Evolutionary conservation across 2,113 vertebrate species (phyloP), one percentile per base, ranked within the genome.

Genomic region (Coptodon bakossiorum): DNA sequence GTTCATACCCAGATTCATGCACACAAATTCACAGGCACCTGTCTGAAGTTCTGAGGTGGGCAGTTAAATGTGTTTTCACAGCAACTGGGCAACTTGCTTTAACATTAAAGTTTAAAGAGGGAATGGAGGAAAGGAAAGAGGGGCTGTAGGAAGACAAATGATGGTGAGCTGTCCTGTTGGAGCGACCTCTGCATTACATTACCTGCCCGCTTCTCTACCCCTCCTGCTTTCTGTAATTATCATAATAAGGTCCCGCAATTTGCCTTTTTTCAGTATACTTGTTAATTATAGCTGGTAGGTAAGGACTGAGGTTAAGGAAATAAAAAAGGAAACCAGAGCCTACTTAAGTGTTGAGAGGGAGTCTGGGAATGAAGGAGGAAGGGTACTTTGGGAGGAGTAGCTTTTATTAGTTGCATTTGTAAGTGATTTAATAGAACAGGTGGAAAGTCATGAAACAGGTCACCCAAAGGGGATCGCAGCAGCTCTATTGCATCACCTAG

Each of bases 231-330:
- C 88, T 50, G 34, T 96, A 95, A 95, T 97, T 96, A 96, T 95
- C 93, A 93, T 91, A 91, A 94, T 95, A 96, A 95, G 95, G 93
- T 96, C 92, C 92, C 9, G 61, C 94, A 95, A 95, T 96, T 96
- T 96, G 94, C 93, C 86, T 89, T 95, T 95, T 93, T 91, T 95
- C 91, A 92, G 92, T 93, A 63, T 92, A 93, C 94, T 93, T 94
- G 94, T 95, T 96, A 95, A 96, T 97, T 94, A 95, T 48, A 45
- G 71, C 73, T 82, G 56, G 84, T n/a, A 59, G 91, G 92, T 94
- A 90, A 93, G 89, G 88, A 94, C 57, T 78, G 63, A 81, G 95
- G 95, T 96, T 97, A 96, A 94, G 83, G 87, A 94, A 96, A 96
- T 93, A 95, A 91, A 92, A 90, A 34, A 52, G 66, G 94, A 94